A percentile compares a stretch with the other conserved stretches of the same genome.
These are phyloP conservation scores for Silurus glanis DNA, from an alignment of 2,113 vertebrate species.

Conservation along the genomic window DNA sequence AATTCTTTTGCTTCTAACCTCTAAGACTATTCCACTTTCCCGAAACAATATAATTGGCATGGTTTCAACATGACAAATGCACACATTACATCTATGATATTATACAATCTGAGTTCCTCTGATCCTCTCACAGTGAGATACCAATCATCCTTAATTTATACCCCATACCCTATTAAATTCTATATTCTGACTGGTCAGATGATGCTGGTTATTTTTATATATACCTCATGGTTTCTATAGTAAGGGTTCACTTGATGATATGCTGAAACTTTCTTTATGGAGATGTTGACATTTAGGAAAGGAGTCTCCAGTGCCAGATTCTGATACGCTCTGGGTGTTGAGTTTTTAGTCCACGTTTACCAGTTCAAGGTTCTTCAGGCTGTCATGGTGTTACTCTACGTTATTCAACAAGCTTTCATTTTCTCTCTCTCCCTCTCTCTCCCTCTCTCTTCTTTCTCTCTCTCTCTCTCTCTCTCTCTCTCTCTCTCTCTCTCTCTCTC, in stretches of 20 bases:
- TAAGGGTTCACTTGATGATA: background rate
- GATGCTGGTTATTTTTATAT: background rate
- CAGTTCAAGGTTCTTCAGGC: too few species aligned
- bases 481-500: too few species aligned
- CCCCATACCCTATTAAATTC: background rate
- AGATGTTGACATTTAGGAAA: background rate
- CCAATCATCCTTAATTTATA: background rate
- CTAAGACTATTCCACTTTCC: too few species aligned
- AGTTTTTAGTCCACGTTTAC: too few species aligned
- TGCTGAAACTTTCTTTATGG: background rate
- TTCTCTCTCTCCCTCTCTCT: too few species aligned
- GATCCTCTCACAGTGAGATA: background rate
- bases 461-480: too few species aligned
- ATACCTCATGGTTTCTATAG: background rate
- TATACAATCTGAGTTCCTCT: background rate
- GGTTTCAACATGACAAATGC: background rate
- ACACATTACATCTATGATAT: background rate
- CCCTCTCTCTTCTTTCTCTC: too few species aligned
- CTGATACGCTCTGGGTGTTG: too few species aligned
- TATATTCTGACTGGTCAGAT: background rate
- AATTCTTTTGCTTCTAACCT: too few species aligned
- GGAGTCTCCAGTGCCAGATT: background rate
- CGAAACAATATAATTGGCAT: too few species aligned
- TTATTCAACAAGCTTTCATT: too few species aligned
- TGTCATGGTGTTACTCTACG: too few species aligned